A percentile compares a stretch with the other conserved stretches of the same genome.
phyloP scores from a whole-genome alignment of 2,797 vertebrate species.

The Apodemus agrarius region DNA sequence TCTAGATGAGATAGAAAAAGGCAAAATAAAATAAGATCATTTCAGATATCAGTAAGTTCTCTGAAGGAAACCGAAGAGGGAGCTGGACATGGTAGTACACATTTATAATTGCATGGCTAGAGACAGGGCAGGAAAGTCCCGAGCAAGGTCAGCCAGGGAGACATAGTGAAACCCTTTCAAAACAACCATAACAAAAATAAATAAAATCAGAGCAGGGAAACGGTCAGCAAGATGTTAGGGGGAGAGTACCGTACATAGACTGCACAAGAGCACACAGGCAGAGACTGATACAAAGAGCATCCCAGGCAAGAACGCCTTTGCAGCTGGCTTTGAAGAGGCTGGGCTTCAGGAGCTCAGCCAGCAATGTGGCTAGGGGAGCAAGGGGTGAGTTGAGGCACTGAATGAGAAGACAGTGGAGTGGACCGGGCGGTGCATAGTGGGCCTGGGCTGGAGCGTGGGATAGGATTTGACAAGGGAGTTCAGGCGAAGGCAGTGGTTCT shows the following conservation, averaged over 20 bases:
- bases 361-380: background rate
- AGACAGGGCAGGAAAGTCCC: background rate
- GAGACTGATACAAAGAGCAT: background rate
- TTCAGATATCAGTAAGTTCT: background rate
- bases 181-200: background rate
- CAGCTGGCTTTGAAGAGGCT: background rate
- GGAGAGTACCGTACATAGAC: background rate
- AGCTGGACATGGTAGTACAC: background rate
- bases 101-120: background rate
- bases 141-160: background rate
- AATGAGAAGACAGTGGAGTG: background rate
- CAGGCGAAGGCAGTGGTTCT: background rate
- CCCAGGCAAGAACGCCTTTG: background rate
- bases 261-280: background rate
- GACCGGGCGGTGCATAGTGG: background rate
- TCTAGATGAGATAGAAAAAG: background rate
- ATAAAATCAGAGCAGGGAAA: background rate
- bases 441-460: fast-evolving
- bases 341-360: background rate
- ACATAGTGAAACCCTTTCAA: background rate
- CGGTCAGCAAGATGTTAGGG: too few species aligned
- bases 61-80: background rate
- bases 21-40: background rate
- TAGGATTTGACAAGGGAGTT: background rate
- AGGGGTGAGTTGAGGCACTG: background rate